Evolutionary conservation across 2,113 vertebrate genomes (phyloP), one percentile per base, ranked within the genome.

Genomic region (Zootoca vivipara): DNA sequence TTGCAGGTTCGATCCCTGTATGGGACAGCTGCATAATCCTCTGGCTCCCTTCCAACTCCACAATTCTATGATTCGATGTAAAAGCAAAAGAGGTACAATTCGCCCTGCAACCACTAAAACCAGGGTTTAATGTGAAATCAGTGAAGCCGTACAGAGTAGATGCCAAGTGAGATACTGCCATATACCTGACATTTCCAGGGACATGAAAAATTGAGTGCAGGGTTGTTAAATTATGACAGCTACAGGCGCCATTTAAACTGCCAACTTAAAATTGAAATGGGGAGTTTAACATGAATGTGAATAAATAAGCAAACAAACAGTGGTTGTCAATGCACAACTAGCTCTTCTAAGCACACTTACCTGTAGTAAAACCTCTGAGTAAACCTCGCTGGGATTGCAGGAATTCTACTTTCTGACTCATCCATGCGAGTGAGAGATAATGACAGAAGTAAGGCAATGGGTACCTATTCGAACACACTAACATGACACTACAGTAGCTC

Each of bases 111-210:
- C 1, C 7, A 1, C 52, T 1, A 5, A 79, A n/a, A 24, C 82
- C 9, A 78, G 13, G 26, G 20, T 12, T 16, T 75, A 35, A 28
- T 16, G 38, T 26, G 65, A 67, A 81, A 88, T 64, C 40, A 73
- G 46, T 1, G 0, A 7, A 83, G 72, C 74, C 0, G 0, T 0
- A 0, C 65, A 46, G 84, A 64, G 38, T 1, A 67, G 38, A 35
- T 0, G 0, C 90, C 72, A 62, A 83, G 62, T 4, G 58, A 65
- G 77, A n/a, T 75, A 40, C 20, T 26, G 40, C 70, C 30, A 67
- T 35, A 83, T 0, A 0, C 81, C 89, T 85, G 24, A 0, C 18
- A 0, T 26, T 0, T 18, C 3, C 24, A 74, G 82, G 24, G 62
- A 28, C 0, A 3, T 72, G 84, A 13, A 87, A 93, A 83, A 67